Conservation (phyloP, 1,140 invertebrate genomes). For the Cotesia typhae region DNA sequence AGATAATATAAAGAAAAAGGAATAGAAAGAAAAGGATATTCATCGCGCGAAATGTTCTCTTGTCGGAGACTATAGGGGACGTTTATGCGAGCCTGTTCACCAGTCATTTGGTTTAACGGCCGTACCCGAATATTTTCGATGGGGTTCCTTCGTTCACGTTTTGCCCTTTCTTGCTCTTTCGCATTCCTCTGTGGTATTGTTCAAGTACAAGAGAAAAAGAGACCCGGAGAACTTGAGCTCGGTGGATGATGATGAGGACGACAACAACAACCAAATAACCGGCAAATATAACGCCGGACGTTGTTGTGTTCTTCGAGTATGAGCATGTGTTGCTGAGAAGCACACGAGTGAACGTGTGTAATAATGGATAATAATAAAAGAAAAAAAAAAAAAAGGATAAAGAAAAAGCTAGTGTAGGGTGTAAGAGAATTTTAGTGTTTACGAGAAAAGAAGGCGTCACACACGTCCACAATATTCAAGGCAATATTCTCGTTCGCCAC, state of each 20-base stretch:
- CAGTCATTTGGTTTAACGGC: conserved; percentile 56
- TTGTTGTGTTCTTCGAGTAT: conserved; percentile 2
- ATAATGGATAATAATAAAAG: no score
- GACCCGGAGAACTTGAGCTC: not conserved
- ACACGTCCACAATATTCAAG: conserved; percentile 47
- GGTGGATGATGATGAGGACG: not conserved
- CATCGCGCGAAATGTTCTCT: conserved; percentile 39
- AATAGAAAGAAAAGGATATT: conserved; percentile 27
- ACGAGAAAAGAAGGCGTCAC: conserved; percentile 5
- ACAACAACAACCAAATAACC: no score
- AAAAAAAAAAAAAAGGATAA: not conserved
- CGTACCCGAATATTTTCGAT: conserved; percentile 52
- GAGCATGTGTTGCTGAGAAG: conserved; percentile 16
- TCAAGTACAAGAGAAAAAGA: conserved; percentile 7
- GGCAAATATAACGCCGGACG: conserved; percentile 10
- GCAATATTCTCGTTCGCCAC: conserved; percentile 47
- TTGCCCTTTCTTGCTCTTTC: conserved; percentile 15
- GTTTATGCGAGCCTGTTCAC: conserved; percentile 40
- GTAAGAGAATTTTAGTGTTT: conserved; percentile 13
- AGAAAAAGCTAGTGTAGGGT: not conserved
- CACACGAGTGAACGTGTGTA: not conserved
- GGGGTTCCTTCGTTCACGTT: conserved; percentile 17
- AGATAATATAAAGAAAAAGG: not conserved
- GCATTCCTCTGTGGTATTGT: conserved; percentile 18
- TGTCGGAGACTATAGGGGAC: conserved; percentile 9